Evolutionary conservation across 2,888 invertebrate species (phyloP), one percentile per base, ranked within the genome.

Genomic region (Antitype chi): DNA sequence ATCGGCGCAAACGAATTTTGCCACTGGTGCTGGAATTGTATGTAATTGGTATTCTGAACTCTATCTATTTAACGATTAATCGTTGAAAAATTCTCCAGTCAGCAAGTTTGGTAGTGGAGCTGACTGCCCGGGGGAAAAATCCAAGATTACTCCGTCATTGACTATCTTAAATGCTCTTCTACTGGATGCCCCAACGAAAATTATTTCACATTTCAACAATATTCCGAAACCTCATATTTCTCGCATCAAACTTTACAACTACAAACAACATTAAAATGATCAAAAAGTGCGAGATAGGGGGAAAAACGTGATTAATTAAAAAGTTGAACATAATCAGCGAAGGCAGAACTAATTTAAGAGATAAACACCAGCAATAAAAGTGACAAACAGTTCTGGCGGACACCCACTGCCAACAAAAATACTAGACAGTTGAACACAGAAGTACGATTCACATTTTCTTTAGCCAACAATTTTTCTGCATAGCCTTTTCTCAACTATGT

Each of bases 351-450:
- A 85, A 87, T 88, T 88, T 87, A 83, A 68, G 85, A 88, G 88
- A 89, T 89, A 85, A 89, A 88, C 82, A 86, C 78, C 67, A 74
- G 87, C 80, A 85, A 88, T 88, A 85, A 87, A 85, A 84, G 85
- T 82, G 82, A 89, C 84, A 87, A 84, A 89, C 84, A 78, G 84
- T 84, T 53, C 76, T 70, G 60, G 62, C 75, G 68, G 49, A 71
- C 78, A 76, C 80, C 77, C 75, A 63, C 74, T 82, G 86, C 82
- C 88, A 82, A 71, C 68, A 67, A 25, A 52, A 13, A 73, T 63
- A 70, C 47, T 13, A 0, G 0, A 28, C 43, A 77, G 60, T 9
- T 1, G 8, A 32, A 55, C 0, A 28, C 84, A 88, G 81, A 80
- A 86, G 76, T 60, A 67, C 17, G 1, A 64, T 23, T 60, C 60